Evolutionary conservation across 2,888 invertebrate species (phyloP), one percentile per base, ranked within the genome.

Genomic region (Lasioglossum calceatum): DNA sequence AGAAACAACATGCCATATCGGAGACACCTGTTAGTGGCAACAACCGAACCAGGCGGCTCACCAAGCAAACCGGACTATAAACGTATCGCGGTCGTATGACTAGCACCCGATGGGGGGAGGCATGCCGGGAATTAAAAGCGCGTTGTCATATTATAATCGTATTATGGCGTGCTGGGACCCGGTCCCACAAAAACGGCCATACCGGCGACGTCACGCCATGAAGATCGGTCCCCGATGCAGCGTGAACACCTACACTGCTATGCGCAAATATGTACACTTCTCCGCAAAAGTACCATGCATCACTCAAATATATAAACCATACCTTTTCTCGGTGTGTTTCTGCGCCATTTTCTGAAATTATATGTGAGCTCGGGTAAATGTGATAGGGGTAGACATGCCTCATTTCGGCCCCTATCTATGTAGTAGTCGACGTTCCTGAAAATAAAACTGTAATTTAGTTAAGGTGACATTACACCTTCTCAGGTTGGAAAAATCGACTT

Each of bases 1-100:
- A 89, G 89, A 88, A 91, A 93, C 94, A 94, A 94, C 92, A 93
- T 94, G 93, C 94, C 94, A 94, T 95, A 94, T 95, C 93, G 93
- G 94, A 92, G 93, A 94, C 94, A 94, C 94, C 94, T 94, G 94
- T 94, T 94, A 94, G 93, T 91, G 92, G 92, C 89, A 89, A 89
- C 87, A 82, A 86, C 79, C 89, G 82, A 87, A 58, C 64, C 77
- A 73, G 81, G 81, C 81, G 47, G 78, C 54, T 44, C 75, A 50
- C 36, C 77, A 42, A 76, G 76, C 75, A n/a, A 77, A 78, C 75
- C 81, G 54, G 82, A 71, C 89, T 90, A 90, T 87, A 92, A 92
- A 90, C 84, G 90, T 85, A 89, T 90, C 88, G 87, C 83, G 85
- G 86, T 87, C 87, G 90, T 92, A 93, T 92, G 93, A 93, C 93